phyloP scores from a whole-genome alignment of 2,888 invertebrate genomes.

The Hybos culiciformis region DNA sequence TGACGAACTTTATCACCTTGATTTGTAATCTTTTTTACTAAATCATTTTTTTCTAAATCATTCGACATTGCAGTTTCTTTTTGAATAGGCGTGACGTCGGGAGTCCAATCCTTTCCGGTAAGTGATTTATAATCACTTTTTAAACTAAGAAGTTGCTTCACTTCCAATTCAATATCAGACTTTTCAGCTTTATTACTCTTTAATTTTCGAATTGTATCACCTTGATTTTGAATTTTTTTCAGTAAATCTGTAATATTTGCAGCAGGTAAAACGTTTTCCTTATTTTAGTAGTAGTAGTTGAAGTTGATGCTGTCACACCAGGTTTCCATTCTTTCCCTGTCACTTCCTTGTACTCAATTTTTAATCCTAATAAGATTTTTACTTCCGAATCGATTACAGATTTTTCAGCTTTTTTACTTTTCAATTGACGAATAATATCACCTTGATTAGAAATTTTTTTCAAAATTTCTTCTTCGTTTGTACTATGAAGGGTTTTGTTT shows the following conservation, averaged over 20 bases:
- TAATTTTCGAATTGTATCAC: constrained; percentile 44
- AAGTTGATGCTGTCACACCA: constrained; percentile 22
- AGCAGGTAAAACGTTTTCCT: constrained; percentile 11
- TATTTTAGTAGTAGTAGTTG: constrained; percentile 12
- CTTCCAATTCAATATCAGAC: constrained; percentile 35
- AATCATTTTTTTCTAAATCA: constrained; percentile 17
- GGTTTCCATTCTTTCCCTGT: constrained; percentile 36
- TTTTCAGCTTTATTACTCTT: constrained; percentile 43
- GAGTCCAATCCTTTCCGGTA: constrained; percentile 37
- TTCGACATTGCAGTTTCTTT: constrained; percentile 12
- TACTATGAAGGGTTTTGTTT: no score
- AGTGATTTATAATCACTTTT: constrained; percentile 47
- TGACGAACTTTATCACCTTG: constrained; percentile 48
- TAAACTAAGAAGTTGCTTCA: constrained; percentile 39
- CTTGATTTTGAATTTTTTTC: constrained; percentile 41
- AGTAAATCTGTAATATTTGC: constrained; percentile 22
- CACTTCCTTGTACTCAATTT: constrained; percentile 44
- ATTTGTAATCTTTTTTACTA: constrained; percentile 39
- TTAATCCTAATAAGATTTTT: constrained; percentile 41
- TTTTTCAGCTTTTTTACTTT: constrained; percentile 38
- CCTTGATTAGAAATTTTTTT: constrained; percentile 44
- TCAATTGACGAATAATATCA: constrained; percentile 44
- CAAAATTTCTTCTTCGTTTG: constrained; percentile 17
- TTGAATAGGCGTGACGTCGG: constrained; percentile 14
- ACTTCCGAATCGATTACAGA: constrained; percentile 37